These are phyloP conservation scores for Latrodectus geometricus DNA, from an alignment of 1,140 invertebrate genomes.

Conservation along the genomic window DNA sequence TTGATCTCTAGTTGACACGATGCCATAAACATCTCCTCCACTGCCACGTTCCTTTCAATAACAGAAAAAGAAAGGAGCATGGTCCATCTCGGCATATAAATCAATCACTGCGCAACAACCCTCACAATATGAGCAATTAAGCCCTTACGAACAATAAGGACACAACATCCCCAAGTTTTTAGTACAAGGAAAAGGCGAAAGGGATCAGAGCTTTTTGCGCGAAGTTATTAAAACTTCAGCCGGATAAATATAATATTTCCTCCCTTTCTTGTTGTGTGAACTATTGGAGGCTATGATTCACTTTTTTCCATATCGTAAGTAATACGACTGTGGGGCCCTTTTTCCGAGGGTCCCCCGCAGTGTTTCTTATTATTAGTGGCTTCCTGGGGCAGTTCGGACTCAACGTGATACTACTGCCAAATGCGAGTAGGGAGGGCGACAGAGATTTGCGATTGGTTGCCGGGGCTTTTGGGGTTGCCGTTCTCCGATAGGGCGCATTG, in stretches of 20 bases:
- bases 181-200: not conserved
- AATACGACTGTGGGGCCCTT: constrained; percentile 31
- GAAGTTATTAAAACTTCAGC: constrained; percentile 51
- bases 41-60: not conserved
- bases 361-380: constrained; percentile 58
- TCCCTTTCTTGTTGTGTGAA: constrained; percentile 23
- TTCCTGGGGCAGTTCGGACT: constrained; percentile 45
- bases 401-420: constrained; percentile 55
- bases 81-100: not conserved
- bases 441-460: constrained; percentile 46
- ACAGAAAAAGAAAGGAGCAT: not conserved
- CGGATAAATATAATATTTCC: constrained; percentile 56
- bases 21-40: not conserved
- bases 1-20: not conserved
- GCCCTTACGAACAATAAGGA: constrained; percentile 50
- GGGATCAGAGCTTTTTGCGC: not conserved
- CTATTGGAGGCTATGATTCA: constrained; percentile 33
- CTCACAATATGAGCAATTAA: constrained; percentile 51
- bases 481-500: not conserved
- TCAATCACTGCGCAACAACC: constrained; percentile 40
- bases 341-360: not conserved
- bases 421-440: not conserved
- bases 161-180: not conserved
- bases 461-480: constrained; percentile 38
- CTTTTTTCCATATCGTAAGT: constrained; percentile 56